A percentile compares a stretch with the other conserved stretches of the same genome.
phyloP scores from a whole-genome alignment of 2,888 invertebrate species.

The Cecidostiba fungosa region DNA sequence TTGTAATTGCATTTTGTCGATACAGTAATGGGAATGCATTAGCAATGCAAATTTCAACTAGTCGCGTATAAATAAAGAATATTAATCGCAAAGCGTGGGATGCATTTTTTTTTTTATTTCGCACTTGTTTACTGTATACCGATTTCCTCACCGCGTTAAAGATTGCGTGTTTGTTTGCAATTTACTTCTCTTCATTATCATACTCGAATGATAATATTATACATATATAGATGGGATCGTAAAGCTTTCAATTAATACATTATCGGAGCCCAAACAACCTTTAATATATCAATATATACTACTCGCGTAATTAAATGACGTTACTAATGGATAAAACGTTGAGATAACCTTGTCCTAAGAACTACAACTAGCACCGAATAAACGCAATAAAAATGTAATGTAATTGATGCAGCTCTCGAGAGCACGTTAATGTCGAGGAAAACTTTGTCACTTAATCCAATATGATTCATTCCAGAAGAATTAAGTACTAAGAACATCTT shows the following conservation, averaged over 20 bases:
- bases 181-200: not conserved
- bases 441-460: conserved; percentile 49
- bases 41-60: not conserved
- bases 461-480: conserved; percentile 55
- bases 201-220: no score
- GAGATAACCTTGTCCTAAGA: not conserved
- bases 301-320: not conserved
- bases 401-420: conserved; percentile 27
- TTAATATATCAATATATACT: not conserved
- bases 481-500: conserved; percentile 38
- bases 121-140: not conserved
- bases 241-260: conserved; percentile 17
- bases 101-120: not conserved
- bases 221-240: not conserved
- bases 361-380: not conserved
- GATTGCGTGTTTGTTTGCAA: not conserved
- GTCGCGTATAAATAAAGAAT: not conserved
- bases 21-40: not conserved
- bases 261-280: conserved; percentile 16
- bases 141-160: not conserved
- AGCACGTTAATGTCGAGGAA: conserved; percentile 24
- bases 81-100: not conserved
- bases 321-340: not conserved
- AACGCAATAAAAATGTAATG: conserved; percentile 11
- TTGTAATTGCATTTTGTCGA: not conserved